Conservation (phyloP, 2,797 vertebrate genomes). For the Phoxinus dragarum region DNA sequence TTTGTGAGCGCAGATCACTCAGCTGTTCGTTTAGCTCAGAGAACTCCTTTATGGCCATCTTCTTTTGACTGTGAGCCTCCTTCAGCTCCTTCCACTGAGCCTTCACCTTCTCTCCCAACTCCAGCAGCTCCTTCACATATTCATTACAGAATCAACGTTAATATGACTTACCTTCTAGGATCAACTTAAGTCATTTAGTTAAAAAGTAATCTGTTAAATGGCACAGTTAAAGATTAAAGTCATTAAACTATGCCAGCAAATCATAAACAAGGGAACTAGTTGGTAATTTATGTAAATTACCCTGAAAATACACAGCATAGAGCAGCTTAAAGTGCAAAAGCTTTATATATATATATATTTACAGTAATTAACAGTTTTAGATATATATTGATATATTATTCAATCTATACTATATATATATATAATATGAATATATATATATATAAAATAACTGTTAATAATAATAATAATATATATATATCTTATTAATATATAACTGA, state of each 20-base stretch:
- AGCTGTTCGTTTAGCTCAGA: slow-evolving; percentile 95
- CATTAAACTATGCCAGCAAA: background rate
- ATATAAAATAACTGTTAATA: too few relatives aligned
- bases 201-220: slow-evolving; percentile 1
- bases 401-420: too few relatives aligned
- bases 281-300: too few relatives aligned
- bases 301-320: background rate
- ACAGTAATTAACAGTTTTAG: too few relatives aligned
- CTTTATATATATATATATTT: too few relatives aligned
- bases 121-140: slow-evolving; percentile 67
- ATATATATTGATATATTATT: too few relatives aligned
- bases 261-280: background rate
- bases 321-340: background rate
- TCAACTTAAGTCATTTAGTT: background rate
- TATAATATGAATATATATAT: too few relatives aligned
- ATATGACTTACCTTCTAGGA: background rate
- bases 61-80: slow-evolving; percentile 96
- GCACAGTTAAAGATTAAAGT: slow-evolving; percentile 6
- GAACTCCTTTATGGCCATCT: slow-evolving; percentile 96
- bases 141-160: background rate
- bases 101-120: slow-evolving; percentile 75
- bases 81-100: slow-evolving; percentile 97
- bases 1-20: slow-evolving; percentile 92
- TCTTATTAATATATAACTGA: too few relatives aligned
- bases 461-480: too few relatives aligned